Base-by-base conservation (phyloP, 1,140 invertebrate genomes). In the Panulirus ornatus region DNA sequence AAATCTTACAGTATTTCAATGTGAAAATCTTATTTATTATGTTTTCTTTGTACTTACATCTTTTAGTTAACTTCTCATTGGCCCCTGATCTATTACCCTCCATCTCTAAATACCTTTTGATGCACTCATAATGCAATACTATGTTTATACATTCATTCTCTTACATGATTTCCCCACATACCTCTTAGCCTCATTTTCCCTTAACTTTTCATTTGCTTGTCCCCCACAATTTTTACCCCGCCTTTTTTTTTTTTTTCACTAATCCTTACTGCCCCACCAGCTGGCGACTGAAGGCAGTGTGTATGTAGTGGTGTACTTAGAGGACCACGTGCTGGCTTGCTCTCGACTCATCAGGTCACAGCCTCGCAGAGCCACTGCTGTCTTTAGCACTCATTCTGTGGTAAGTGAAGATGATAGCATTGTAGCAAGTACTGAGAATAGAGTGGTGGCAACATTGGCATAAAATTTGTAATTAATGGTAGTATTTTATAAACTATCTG, bases 281-380 rank as follows among this genome's bases (percentile, higher is more conserved):
- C 14, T 84, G 66, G 42, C 40, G 36, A 16, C 34, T 2, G 40
- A 71, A 14, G 83, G 83, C 14, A 22, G 11, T 14, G 22, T 84
- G 36, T 84, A 73, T 27, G 83, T 84, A 16, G 83, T 84, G 63
- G 38, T 84, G 70, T 84, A 84, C n/a, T 36, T n/a, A 9, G 83
- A 63, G 30, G 63, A 84, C 34, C n/a, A 30, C 34, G 42, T 84
- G 66, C 54, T 73, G 42, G 83, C 36, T 5, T 84, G 83, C 42
- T 71, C 83, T 42, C 40, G 83, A 11, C 38, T 84, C 1, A n/a
- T 30, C 2, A 40, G 70, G 19, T 22, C 70, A 6, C n/a, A 44
- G 42, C 83, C 83, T 27, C 83, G 83, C 83, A 70, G 83, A 1
- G 83, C 83, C 34, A 2, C 66, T 3, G 66, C 83, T 44, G 1